Evolutionary conservation across 2,113 vertebrate species (phyloP).

Genomic region (Aepyceros melampus): DNA sequence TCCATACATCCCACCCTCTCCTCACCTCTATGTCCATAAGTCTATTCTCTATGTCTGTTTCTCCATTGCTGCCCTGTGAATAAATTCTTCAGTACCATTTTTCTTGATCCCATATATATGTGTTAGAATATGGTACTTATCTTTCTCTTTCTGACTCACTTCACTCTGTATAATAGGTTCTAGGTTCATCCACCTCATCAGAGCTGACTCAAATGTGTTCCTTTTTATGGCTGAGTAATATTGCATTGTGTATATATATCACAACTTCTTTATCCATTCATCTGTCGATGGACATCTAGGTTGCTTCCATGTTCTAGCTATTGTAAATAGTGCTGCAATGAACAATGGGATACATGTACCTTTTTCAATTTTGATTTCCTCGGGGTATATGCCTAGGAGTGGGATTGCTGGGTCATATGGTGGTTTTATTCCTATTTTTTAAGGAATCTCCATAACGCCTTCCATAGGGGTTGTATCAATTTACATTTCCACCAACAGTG

Average conservation of each 20-base stretch:
- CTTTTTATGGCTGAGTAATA: not conserved
- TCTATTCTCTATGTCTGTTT: not conserved
- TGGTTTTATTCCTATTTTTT: not conserved
- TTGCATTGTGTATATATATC: not conserved
- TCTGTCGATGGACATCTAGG: not conserved
- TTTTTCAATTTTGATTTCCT: not conserved
- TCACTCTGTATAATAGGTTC: not conserved
- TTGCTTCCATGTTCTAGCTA: not conserved
- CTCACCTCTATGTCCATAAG: not conserved
- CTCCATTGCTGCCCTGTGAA: not conserved
- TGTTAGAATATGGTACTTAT: not conserved
- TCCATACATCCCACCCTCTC: not conserved
- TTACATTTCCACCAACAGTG: not conserved
- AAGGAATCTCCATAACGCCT: not conserved
- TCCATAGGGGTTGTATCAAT: not conserved
- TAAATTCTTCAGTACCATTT: not conserved
- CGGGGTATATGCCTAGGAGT: not conserved
- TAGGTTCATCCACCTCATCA: not conserved
- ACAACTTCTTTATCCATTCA: not conserved
- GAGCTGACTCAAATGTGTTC: not conserved
- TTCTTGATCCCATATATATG: not conserved
- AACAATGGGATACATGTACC: not conserved
- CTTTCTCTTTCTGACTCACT: not conserved
- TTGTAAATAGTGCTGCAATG: not conserved
- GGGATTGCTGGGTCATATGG: not conserved